Percentiles rank a stretch among this genome's conserved stretches.
phyloP scores from a whole-genome alignment of 2,113 vertebrate genomes.

The Cephalopterus ornatus region DNA sequence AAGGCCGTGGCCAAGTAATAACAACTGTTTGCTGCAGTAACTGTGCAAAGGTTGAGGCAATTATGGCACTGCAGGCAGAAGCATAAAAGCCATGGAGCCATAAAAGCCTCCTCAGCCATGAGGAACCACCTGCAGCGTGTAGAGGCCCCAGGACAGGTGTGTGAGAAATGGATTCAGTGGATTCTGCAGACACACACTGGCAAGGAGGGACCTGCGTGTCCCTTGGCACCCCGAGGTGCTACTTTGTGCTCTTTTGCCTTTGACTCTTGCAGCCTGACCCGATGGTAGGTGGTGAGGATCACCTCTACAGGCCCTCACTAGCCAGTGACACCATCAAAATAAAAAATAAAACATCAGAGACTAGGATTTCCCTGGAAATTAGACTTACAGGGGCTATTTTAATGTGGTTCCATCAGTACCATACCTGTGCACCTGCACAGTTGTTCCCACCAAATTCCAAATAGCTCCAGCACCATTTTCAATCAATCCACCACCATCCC shows the following conservation, averaged over 20 bases:
- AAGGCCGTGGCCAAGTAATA: not conserved
- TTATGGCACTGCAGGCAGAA: not conserved
- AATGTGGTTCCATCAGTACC: not conserved
- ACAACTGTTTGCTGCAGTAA: not conserved
- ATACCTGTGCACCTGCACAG: not conserved
- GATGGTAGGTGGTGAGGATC: accelerated
- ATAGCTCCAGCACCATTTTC: not conserved
- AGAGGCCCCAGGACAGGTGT: not conserved
- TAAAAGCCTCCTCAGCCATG: not conserved
- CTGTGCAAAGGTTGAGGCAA: not conserved
- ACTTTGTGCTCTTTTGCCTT: not conserved
- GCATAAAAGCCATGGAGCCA: not conserved
- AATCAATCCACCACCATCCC: too few species aligned
- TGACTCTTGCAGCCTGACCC: not conserved
- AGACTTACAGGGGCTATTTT: not conserved
- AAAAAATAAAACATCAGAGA: not conserved
- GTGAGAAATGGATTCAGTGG: not conserved
- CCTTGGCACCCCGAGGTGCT: not conserved
- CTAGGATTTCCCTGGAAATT: not conserved
- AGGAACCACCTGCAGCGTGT: accelerated
- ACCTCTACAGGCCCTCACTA: not conserved
- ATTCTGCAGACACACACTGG: not conserved
- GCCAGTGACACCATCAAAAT: not conserved
- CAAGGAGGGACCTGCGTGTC: accelerated
- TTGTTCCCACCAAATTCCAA: not conserved